Evolutionary conservation across 2,888 invertebrate genomes (phyloP), one percentile per base, ranked within the genome.

Genomic region (Thereva unica): DNA sequence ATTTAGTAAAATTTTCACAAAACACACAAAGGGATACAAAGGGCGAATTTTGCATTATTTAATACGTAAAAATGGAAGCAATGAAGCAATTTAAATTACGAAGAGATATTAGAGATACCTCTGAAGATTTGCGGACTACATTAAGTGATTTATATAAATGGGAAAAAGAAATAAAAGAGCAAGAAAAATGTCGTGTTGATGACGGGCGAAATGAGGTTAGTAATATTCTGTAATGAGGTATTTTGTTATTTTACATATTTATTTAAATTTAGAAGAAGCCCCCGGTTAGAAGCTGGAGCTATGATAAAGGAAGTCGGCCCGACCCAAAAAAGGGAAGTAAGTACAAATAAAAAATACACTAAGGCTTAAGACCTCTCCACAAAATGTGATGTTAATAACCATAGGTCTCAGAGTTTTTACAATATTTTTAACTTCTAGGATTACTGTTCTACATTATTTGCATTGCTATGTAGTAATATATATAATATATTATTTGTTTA

Each of bases 61-160:
- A 59, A 47, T 38, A 49, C 2, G 4, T n/a, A 44, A 10, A n/a
- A 38, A 38, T 41, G 12, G 23, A 23, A 23, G 23, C 12, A 38
- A 61, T 61, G 61, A 50, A 61, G 9, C 34, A 40, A n/a, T 4
- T 61, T 7, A 61, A 50, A 50, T 45, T 61, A 23, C 82, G 78
- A 76, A 82, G 82, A 74, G 74, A 84, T 78, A 73, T 82, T 73
- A 75, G 78, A 55, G 74, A 75, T 41, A 77, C 76, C 57, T 76
- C 78, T 5, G 73, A 73, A 6, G 78, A 77, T 7, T 70, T 77
- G 12, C 75, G 75, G 52, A 76, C 67, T 47, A 72, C 74, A 6
- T 69, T 79, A 0, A 76, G 74, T 37, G 78, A 80, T 53, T 67
- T 81, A 8, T 76, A 74, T 49, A 75, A 72, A 54, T 80, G 81